Percentiles rank a stretch among this genome's conserved stretches.
Evolutionary conservation across 1,140 invertebrate species (phyloP).

Genomic region (Macrotrachela quadricornifera): DNA sequence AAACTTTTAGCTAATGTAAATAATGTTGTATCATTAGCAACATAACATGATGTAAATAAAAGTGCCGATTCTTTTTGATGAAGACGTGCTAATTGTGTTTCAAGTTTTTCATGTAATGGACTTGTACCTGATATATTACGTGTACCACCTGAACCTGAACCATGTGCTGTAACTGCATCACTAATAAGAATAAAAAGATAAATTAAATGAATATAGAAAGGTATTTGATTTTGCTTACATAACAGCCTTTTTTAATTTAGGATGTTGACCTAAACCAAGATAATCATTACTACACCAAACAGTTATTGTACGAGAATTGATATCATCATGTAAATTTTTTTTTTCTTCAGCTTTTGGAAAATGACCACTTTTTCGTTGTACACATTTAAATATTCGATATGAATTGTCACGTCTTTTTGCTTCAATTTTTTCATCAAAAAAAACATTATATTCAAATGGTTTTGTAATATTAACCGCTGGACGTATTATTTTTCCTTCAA

Average conservation of each 20-base stretch:
- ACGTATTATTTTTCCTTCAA: background rate
- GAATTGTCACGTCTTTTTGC: conserved; percentile 87
- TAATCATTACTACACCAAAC: conserved; percentile 99
- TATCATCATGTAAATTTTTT: conserved; percentile 32
- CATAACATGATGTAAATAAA: conserved; percentile 85
- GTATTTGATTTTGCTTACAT: conserved; percentile 29
- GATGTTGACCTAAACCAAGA: conserved; percentile 78
- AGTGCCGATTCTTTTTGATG: conserved; percentile 79
- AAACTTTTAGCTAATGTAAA: conserved; percentile 68
- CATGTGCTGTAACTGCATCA: conserved; percentile 59
- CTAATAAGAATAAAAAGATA: too few species aligned
- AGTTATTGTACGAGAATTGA: conserved; percentile 38
- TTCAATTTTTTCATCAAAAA: conserved; percentile 69
- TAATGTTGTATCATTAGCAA: conserved; percentile 87
- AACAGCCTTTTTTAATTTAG: conserved; percentile 16
- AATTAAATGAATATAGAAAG: too few species aligned
- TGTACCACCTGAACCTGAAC: conserved; percentile 81
- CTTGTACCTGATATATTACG: conserved; percentile 93
- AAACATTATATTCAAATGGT: conserved; percentile 62
- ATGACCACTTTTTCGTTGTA: conserved; percentile 54
- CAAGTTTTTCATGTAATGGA: conserved; percentile 64
- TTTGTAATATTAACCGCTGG: background rate
- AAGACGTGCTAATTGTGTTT: conserved; percentile 55
- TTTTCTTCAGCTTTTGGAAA: conserved; percentile 63
- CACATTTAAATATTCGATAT: conserved; percentile 85